These are phyloP conservation scores for Hippopotamus amphibius DNA, from an alignment of 2,113 vertebrate species.

Conservation along the genomic window DNA sequence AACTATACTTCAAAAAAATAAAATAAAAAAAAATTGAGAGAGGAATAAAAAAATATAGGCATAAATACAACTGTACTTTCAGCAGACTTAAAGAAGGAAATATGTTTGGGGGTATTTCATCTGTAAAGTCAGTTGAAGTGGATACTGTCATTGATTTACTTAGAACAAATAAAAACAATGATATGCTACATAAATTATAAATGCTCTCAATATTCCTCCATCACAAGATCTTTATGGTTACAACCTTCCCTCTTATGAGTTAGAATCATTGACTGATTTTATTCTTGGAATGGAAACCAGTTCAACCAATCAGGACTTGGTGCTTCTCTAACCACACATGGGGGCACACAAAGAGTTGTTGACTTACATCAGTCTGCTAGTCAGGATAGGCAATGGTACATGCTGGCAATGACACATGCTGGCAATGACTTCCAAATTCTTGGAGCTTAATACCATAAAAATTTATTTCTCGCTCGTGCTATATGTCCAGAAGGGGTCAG, in stretches of 20 bases:
- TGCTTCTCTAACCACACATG: neutral
- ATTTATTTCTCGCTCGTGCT: neutral
- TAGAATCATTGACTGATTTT: neutral
- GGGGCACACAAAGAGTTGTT: neutral
- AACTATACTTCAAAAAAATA: too few relatives aligned
- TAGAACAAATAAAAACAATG: slow-evolving; percentile 49
- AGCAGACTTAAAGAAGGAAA: slow-evolving; percentile 18
- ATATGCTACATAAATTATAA: slow-evolving; percentile 41
- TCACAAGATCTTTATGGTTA: neutral
- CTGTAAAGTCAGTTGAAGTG: slow-evolving; percentile 28
- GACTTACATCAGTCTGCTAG: neutral
- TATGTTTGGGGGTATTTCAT: neutral
- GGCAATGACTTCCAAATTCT: neutral
- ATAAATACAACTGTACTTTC: neutral
- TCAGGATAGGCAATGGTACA: neutral
- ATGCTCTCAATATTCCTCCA: neutral
- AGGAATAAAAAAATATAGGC: neutral
- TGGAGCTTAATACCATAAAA: neutral
- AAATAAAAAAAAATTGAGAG: too few relatives aligned
- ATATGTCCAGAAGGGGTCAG: neutral
- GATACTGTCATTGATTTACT: neutral
- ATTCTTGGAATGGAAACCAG: neutral
- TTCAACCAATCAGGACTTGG: slow-evolving; percentile 27
- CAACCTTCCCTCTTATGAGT: neutral
- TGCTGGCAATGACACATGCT: neutral